phyloP scores from a whole-genome alignment of 1,140 invertebrate species.

The Tyrophagus putrescentiae region DNA sequence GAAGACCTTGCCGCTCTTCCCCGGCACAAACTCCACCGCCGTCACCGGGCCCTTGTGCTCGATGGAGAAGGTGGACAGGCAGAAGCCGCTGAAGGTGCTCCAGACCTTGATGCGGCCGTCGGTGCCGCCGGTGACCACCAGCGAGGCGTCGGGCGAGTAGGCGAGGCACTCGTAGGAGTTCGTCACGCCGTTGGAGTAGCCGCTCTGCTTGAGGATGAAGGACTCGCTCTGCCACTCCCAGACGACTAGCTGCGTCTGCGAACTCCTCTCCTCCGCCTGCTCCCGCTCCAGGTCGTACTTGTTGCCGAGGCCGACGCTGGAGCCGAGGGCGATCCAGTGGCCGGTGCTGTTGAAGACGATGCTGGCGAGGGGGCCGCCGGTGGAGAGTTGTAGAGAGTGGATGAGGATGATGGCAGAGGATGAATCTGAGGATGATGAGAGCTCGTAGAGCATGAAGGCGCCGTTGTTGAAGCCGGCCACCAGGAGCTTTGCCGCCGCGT shows the following conservation, averaged over 20 bases:
- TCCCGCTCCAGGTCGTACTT: slow-evolving; percentile 12
- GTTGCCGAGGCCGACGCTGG: slow-evolving; percentile 46
- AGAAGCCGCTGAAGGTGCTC: slow-evolving; percentile 77
- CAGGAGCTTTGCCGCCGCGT: slow-evolving; percentile 57
- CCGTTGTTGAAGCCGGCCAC: slow-evolving; percentile 66
- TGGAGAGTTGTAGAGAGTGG: slow-evolving; percentile 49
- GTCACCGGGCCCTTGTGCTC: slow-evolving; percentile 72
- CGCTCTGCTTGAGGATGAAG: slow-evolving; percentile 94
- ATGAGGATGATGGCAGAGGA: slow-evolving; percentile 80
- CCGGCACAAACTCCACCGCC: slow-evolving; percentile 65
- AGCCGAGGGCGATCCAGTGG: slow-evolving; percentile 82
- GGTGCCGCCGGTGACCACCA: slow-evolving; percentile 78
- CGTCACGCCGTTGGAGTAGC: slow-evolving; percentile 46
- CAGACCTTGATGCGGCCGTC: slow-evolving; percentile 94
- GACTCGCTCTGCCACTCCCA: slow-evolving; percentile 99
- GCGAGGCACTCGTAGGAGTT: slow-evolving; percentile 69
- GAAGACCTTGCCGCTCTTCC: slow-evolving; percentile 61
- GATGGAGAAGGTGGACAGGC: slow-evolving; percentile 72
- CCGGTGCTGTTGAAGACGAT: slow-evolving; percentile 67
- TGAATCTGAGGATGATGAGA: no score
- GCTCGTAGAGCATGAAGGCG: slow-evolving; percentile 73
- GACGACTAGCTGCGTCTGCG: slow-evolving; percentile 57
- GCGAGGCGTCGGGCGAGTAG: slow-evolving; percentile 79
- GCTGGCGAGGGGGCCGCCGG: background rate
- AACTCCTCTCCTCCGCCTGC: background rate